Percentiles rank a stretch among this genome's conserved stretches.
phyloP scores from a whole-genome alignment of 2,888 invertebrate genomes.

The Hipparchia semele region DNA sequence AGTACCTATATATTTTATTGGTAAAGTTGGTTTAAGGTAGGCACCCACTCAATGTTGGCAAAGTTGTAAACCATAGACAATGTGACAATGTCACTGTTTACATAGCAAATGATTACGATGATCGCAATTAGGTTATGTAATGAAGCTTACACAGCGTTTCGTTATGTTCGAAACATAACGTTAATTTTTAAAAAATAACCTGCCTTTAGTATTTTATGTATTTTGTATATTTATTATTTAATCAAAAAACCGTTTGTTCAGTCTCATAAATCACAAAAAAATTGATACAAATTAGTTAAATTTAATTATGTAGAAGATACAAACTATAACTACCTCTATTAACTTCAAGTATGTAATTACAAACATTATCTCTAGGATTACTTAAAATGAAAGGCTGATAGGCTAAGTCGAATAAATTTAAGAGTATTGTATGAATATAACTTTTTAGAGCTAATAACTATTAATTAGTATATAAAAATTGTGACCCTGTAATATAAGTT shows the following conservation, averaged over 20 bases:
- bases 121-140: conserved; percentile 7
- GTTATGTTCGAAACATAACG: neutral
- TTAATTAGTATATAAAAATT: neutral
- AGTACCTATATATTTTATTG: neutral
- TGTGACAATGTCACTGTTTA: neutral
- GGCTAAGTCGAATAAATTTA: conserved; percentile 4
- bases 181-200: no score
- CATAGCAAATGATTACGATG: neutral
- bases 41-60: neutral
- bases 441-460: conserved; percentile 1
- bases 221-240: no score
- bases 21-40: neutral
- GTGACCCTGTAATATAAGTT: conserved; percentile 1
- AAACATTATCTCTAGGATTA: neutral
- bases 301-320: no score
- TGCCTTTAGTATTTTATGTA: no score
- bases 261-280: neutral
- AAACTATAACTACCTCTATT: neutral
- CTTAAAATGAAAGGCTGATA: conserved; percentile 9
- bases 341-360: no score
- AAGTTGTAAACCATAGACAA: conserved; percentile 2
- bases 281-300: no score
- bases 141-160: neutral
- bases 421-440: neutral
- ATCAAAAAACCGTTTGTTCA: neutral